Base-by-base conservation (phyloP, 2,797 vertebrate genomes). In the Arvicola amphibius region DNA sequence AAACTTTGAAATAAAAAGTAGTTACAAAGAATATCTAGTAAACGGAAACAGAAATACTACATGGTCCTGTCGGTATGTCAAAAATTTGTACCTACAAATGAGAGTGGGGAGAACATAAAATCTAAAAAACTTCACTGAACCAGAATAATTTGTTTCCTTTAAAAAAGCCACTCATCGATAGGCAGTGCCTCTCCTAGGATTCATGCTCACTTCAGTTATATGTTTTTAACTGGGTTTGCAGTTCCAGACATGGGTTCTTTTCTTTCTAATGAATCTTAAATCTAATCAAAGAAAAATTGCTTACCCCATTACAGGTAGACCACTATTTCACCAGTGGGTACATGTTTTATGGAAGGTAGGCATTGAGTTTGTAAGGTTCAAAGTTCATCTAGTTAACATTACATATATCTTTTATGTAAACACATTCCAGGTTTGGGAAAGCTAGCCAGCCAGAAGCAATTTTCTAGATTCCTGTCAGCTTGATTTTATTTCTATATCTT, bases 11-110 rank as follows among this genome's bases (percentile, higher is more conserved):
- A 1, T 40, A 4, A 94, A 92, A 96, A 94, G 5, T 5, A 10
- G 69, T 96, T 87, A 93, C 0, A 46, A 73, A 89, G 74, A 73
- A 87, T 79, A 46, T 95, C 78, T 93, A 91, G n/a, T 77, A 85
- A 96, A 84, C 59, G 3, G 80, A 95, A 90, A 19, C 71, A 56
- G 74, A 8, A 4, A 8, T 80, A n/a, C 2, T 92, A 19, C 0
- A 89, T 16, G 61, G 25, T 59, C 2, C 5, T 83, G 91, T 69
- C 0, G 29, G 63, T 61, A 92, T 53, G 9, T 92, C 56, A 93
- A 96, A 95, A 43, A 73, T 40, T 56, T 71, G 14, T 5, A 80
- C 40, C 56, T 0, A n/a, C 3, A 85, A 53, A 88, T 27, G 71
- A 69, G 32, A 74, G 25, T 46, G 53, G 61, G 1, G 2, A 0